Percentiles rank a stretch among this genome's conserved stretches.
These are phyloP conservation scores for Ochropleura plecta DNA, from an alignment of 2,888 invertebrate genomes.

Conservation along the genomic window DNA sequence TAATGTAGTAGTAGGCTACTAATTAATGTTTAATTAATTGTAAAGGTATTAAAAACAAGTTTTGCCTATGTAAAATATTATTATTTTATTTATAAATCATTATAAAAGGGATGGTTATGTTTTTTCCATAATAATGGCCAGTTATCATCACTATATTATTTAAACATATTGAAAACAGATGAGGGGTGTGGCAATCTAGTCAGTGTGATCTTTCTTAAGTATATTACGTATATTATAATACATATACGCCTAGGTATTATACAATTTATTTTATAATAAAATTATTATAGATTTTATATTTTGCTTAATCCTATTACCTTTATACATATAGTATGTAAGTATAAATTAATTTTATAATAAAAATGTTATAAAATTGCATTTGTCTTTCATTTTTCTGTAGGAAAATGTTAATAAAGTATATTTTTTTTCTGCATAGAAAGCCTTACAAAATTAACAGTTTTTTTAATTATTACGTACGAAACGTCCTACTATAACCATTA, in stretches of 20 bases:
- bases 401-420: too few relatives aligned
- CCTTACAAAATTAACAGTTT: too few relatives aligned
- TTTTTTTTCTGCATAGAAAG: too few relatives aligned
- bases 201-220: slow-evolving; percentile 86
- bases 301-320: slow-evolving; percentile 65
- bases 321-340: slow-evolving; percentile 49
- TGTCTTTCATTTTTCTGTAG: slow-evolving; percentile 30
- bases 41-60: too few relatives aligned
- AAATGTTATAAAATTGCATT: slow-evolving; percentile 56
- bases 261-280: slow-evolving; percentile 69
- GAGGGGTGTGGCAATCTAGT: slow-evolving; percentile 90
- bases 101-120: neutral
- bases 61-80: neutral
- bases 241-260: slow-evolving; percentile 69
- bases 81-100: neutral
- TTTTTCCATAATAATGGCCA: slow-evolving; percentile 11
- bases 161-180: slow-evolving; percentile 78
- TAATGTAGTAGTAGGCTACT: too few relatives aligned
- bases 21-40: slow-evolving; percentile 10
- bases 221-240: slow-evolving; percentile 67
- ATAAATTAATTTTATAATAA: slow-evolving; percentile 72
- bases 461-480: too few relatives aligned
- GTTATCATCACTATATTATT: slow-evolving; percentile 50
- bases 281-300: slow-evolving; percentile 70
- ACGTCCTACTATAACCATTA: too few relatives aligned